Base-by-base conservation (phyloP, 1,140 invertebrate genomes). In the Trialeurodes vaporariorum region DNA sequence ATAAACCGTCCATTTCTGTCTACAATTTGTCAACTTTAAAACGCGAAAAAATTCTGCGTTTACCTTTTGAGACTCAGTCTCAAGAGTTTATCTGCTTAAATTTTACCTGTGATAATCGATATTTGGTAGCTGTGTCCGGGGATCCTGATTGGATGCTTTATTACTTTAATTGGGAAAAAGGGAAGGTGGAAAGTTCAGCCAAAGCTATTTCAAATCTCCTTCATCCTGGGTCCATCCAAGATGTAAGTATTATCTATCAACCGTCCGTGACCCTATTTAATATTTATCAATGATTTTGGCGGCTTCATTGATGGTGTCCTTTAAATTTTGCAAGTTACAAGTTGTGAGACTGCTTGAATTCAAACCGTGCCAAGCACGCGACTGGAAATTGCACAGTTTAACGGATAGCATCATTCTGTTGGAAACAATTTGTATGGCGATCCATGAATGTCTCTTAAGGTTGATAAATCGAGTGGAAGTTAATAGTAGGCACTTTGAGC, bases 91-190 rank as follows among this genome's bases (percentile, higher is more conserved):
- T 85, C 11, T 86, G 86, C 67, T 75, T 93, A 0, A 83, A 84
- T 17, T 95, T 94, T 73, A 89, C 89, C 2, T 86, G 81, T 65
- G 91, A 94, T 73, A 88, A 84, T 17, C 89, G 88, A 76, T 87
- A 88, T 74, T 76, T 95, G 17, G 85, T 89, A 25, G 87, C 86
- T 0, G 84, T 93, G 27, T 88, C 87, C 0, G 89, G 88, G 13
- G 85, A 87, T 70, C 88, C 90, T 0, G 91, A 93, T 73, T 93
- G 86, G 83, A 86, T 82, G 25, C 81, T 94, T 75, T 82, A 91
- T 64, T 88, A 86, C 75, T 95, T 89, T 77, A 88, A 88, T 73
- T 91, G 89, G 86, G 91, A 93, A 71, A 92, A 88, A 76, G 87
- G 87, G 1, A 91, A 90, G 77, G 81, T 94, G 0, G 87, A 92